Conservation (phyloP, 2,113 vertebrate species). For the Ophiodon elongatus region DNA sequence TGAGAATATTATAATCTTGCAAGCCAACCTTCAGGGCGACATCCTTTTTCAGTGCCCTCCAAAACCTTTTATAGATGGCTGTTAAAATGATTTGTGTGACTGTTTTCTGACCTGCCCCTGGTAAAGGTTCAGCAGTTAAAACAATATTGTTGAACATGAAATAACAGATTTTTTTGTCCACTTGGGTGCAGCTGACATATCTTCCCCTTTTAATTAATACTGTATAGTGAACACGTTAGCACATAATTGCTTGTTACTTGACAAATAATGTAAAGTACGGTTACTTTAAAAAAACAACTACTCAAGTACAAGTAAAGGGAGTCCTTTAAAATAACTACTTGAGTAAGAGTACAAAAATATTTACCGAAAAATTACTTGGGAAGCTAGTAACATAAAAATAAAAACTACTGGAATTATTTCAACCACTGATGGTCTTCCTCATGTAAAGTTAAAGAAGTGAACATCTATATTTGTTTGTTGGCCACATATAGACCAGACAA, state of each 20-base stretch:
- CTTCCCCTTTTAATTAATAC: background rate
- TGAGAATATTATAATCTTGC: background rate
- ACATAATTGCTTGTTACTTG: too few species aligned
- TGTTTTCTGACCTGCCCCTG: background rate
- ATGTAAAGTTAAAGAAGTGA: background rate
- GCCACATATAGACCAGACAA: background rate
- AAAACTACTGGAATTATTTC: background rate
- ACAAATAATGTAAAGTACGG: too few species aligned
- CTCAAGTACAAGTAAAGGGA: too few species aligned
- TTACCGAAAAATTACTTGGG: too few species aligned
- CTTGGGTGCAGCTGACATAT: background rate
- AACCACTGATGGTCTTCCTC: background rate
- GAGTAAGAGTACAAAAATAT: too few species aligned
- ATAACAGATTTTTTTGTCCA: background rate
- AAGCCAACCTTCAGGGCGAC: background rate
- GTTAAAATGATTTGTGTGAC: background rate
- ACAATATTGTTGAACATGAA: background rate
- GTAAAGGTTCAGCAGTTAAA: background rate
- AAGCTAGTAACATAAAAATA: too few species aligned
- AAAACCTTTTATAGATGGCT: background rate
- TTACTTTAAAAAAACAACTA: too few species aligned
- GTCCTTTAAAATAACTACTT: too few species aligned
- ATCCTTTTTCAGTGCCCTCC: background rate
- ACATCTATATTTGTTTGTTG: background rate
- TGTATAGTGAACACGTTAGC: background rate